These are phyloP conservation scores for Chiloscyllium punctatum DNA, from an alignment of 2,797 vertebrate genomes.

Conservation along the genomic window DNA sequence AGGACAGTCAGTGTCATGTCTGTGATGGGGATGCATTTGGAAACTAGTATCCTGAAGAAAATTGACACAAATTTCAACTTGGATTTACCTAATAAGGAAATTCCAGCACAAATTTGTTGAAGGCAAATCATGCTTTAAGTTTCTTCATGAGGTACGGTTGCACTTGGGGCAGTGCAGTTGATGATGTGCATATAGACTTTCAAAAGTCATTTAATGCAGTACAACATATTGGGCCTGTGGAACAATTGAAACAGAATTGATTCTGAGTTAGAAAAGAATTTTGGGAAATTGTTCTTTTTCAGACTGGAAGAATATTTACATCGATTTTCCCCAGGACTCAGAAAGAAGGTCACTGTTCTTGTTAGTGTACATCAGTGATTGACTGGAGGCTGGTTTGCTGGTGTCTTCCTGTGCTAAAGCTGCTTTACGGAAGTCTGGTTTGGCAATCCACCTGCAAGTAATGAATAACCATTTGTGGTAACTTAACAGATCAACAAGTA, in stretches of 20 bases:
- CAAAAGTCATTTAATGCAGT: background rate
- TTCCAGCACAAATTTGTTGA: background rate
- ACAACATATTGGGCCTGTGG: background rate
- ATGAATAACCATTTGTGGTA: too few species aligned
- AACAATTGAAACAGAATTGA: background rate
- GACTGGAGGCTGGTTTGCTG: background rate
- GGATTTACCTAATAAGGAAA: background rate
- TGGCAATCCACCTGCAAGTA: too few species aligned
- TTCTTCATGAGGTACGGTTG: background rate
- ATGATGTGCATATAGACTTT: background rate
- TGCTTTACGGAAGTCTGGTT: too few species aligned
- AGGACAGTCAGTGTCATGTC: too few species aligned
- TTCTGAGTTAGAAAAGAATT: background rate
- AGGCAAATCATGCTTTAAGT: background rate
- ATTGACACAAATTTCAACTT: background rate
- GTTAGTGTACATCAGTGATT: background rate
- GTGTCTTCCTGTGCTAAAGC: too few species aligned
- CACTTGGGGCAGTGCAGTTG: background rate
- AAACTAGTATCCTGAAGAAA: background rate
- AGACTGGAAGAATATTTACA: background rate
- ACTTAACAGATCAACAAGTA: too few species aligned
- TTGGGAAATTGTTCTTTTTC: background rate
- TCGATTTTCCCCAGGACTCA: background rate
- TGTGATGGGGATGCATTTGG: too few species aligned
- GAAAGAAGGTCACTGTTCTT: background rate